Evolutionary conservation across 2,113 vertebrate species (phyloP), one percentile per base, ranked within the genome.

Genomic region (Turnix velox): DNA sequence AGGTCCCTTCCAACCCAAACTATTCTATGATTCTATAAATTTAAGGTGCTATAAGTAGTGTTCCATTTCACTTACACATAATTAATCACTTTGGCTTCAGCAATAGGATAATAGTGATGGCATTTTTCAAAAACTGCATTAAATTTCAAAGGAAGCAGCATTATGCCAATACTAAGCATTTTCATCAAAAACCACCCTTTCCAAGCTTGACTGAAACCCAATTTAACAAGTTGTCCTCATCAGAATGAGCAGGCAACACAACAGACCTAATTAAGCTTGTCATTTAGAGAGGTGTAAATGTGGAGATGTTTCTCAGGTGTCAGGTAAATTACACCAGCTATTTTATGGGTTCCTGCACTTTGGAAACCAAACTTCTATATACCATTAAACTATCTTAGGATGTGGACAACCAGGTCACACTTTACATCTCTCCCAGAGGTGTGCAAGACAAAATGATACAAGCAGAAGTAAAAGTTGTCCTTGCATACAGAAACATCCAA

Each of bases 371-470:
- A 23, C 4, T 40, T 68, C 31, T 14, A 40, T 14, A 40, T 22
- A 58, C 5, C 4, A 31, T 8, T 31, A 45, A 79, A 31, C 18
- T 61, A 3, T 33, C 37, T 31, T 52, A 69, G 25, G 17, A 15
- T 71, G 2, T 54, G 55, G 75, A 80, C 42, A 72, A 23, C 12
- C 12, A 49, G 28, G 14, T 58, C 0, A 0, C 28, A 25, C 6
- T 66, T 69, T 18, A 42, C 28, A 35, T 27, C 7, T 10, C 40
- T 83, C 62, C 20, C 35, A 49, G 31, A 1, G 69, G 19, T 51
- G n/a, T 22, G 35, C 22, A 80, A 80, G 77, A 73, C 8, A 45
- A 66, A 33, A 54, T 3, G 1, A 63, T 9, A 52, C 3, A 45
- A 83, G 19, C 23, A 69, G 31, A 90, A 84, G 24, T 37, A 48